phyloP scores from a whole-genome alignment of 1,140 invertebrate genomes.

The Adelges cooleyi region DNA sequence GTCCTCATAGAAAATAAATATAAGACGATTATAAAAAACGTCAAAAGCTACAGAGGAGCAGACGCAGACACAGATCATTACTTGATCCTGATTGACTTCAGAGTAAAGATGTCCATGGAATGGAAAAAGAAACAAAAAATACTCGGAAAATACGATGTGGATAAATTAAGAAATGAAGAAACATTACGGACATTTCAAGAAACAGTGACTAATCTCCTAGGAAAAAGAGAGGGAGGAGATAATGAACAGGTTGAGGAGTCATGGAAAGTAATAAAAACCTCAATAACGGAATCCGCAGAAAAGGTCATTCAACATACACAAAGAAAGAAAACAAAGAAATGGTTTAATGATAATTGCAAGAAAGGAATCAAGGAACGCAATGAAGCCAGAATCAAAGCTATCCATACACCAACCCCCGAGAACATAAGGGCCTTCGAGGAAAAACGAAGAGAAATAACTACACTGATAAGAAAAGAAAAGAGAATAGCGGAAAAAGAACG shows the following conservation, averaged over 20 bases:
- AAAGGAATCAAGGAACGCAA: conserved; percentile 15
- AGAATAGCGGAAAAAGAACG: background rate
- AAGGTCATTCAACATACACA: background rate
- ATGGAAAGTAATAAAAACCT: background rate
- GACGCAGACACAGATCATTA: conserved; percentile 30
- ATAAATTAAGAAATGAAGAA: background rate
- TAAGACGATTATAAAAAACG: conserved; percentile 12
- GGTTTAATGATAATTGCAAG: conserved; percentile 31
- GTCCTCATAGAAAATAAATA: conserved; percentile 28
- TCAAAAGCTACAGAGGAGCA: conserved; percentile 28
- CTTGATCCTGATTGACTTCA: conserved; percentile 28
- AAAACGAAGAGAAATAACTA: too few species aligned
- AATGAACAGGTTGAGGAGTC: background rate
- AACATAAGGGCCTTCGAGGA: background rate
- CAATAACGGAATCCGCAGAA: background rate
- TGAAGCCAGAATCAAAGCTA: conserved; percentile 3
- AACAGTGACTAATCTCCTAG: background rate
- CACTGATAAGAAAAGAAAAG: background rate
- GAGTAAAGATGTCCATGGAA: conserved; percentile 7
- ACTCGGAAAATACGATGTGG: background rate
- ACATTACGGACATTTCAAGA: background rate
- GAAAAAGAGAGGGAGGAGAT: background rate
- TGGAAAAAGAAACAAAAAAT: background rate
- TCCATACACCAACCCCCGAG: background rate
- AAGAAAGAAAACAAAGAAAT: conserved; percentile 22